A percentile compares a stretch with the other conserved stretches of the same genome.
Conservation (phyloP, 2,113 vertebrate species). For the Carlito syrichta region DNA sequence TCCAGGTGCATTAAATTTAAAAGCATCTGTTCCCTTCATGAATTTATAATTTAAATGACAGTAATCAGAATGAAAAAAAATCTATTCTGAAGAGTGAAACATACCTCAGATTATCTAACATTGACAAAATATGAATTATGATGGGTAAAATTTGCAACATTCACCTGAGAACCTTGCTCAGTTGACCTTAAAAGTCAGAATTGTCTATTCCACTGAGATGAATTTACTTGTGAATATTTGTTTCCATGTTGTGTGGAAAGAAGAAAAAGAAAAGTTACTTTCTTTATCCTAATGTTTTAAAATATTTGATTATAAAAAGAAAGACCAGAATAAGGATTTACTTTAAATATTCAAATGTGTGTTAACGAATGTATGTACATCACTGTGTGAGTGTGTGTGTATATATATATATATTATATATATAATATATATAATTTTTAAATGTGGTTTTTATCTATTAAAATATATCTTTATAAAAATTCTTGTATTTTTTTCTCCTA, state of each 20-base stretch:
- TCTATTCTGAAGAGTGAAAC: background rate
- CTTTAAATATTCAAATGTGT: background rate
- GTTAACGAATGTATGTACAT: background rate
- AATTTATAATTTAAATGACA: slow-evolving; percentile 31
- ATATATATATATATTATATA: too few relatives aligned
- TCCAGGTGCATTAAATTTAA: slow-evolving; percentile 20
- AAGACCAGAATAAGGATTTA: background rate
- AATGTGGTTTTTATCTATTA: background rate
- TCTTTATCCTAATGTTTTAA: background rate
- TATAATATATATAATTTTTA: background rate
- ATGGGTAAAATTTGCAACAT: background rate
- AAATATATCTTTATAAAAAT: background rate
- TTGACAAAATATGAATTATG: background rate
- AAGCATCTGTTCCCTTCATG: background rate
- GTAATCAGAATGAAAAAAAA: slow-evolving; percentile 17
- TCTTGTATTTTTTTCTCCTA: background rate
- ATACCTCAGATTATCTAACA: background rate
- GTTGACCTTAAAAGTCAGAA: background rate
- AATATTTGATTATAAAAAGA: background rate
- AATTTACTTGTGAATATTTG: background rate
- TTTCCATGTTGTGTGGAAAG: background rate
- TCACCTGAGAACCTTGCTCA: background rate
- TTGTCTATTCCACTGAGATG: background rate
- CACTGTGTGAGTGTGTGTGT: too few relatives aligned
- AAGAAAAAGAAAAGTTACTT: background rate